Conservation (phyloP, 2,797 vertebrate species). For the Cynopterus sphinx region DNA sequence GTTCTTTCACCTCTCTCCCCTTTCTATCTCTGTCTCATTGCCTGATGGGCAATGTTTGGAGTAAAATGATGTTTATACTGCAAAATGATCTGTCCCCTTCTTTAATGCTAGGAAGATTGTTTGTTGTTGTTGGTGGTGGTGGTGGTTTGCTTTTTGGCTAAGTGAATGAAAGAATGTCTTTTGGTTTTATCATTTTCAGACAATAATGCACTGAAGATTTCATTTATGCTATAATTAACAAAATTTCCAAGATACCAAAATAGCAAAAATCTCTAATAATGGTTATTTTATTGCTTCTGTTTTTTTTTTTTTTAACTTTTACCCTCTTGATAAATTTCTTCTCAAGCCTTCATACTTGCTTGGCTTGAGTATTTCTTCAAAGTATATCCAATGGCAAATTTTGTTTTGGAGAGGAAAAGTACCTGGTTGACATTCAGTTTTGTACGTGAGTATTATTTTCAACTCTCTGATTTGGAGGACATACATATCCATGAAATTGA, state of each 20-base stretch:
- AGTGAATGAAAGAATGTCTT: background rate
- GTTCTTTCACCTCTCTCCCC: background rate
- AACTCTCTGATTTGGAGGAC: background rate
- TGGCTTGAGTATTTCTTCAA: background rate
- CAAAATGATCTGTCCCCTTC: background rate
- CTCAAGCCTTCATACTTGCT: background rate
- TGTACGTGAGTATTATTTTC: background rate
- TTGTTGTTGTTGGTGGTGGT: background rate
- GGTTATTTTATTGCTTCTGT: background rate
- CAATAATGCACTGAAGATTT: background rate
- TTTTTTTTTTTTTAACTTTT: background rate
- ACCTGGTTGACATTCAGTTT: background rate
- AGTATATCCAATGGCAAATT: background rate
- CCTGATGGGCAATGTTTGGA: background rate
- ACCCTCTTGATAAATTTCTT: background rate
- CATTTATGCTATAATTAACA: background rate
- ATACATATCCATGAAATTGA: background rate
- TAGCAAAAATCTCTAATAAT: background rate
- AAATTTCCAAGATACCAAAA: background rate
- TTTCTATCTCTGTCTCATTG: background rate
- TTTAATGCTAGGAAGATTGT: background rate
- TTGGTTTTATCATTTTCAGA: background rate
- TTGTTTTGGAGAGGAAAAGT: background rate
- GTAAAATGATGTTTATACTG: background rate
- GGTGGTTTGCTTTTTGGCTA: background rate